These are phyloP conservation scores for Furcifer pardalis DNA, from an alignment of 2,797 vertebrate species.

Conservation along the genomic window DNA sequence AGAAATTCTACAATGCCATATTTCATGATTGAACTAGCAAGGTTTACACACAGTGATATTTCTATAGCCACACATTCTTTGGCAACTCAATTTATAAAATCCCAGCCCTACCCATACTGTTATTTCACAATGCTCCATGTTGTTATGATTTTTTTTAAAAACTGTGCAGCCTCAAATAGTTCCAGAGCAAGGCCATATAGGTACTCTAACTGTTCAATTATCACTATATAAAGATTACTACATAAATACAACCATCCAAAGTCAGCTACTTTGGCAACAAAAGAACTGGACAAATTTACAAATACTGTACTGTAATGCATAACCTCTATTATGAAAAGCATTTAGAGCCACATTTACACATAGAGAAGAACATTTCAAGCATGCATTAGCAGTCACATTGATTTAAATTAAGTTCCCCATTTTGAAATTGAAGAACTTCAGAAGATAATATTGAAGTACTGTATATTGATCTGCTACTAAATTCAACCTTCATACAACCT, in stretches of 20 bases:
- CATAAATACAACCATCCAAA: background rate
- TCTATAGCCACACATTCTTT: background rate
- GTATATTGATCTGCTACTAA: background rate
- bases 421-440: background rate
- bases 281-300: background rate
- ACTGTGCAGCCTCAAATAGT: background rate
- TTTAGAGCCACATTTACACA: background rate
- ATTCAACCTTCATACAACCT: background rate
- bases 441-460: background rate
- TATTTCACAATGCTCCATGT: background rate
- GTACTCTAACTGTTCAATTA: background rate
- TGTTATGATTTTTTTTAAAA: background rate
- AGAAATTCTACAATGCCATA: background rate
- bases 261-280: too few relatives aligned
- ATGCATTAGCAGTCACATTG: background rate
- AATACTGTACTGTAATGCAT: constrained; percentile 8
- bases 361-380: background rate
- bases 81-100: background rate
- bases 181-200: background rate
- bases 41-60: background rate
- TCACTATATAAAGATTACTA: background rate
- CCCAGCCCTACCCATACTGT: background rate
- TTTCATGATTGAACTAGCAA: constrained; percentile 4
- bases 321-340: background rate
- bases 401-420: background rate